Percentiles rank a stretch among this genome's conserved stretches.
Conservation (phyloP, 2,113 vertebrate genomes). For the Misgurnus mizolepis region DNA sequence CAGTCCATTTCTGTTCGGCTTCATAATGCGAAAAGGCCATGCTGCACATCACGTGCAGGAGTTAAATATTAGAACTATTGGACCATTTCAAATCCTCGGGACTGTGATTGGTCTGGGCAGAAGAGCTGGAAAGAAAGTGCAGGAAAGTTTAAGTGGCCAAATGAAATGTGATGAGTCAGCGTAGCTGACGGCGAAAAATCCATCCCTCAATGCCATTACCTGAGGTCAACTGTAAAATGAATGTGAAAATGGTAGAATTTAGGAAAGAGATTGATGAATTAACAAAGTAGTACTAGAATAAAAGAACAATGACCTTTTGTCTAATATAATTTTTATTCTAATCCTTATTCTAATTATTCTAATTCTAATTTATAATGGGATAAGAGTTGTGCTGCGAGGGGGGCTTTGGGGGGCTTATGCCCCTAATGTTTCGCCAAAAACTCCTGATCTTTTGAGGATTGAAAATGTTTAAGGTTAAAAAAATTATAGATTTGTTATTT, state of each 20-base stretch:
- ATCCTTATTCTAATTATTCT: not conserved
- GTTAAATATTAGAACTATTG: slow-evolving; percentile 11
- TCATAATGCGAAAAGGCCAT: slow-evolving; percentile 15
- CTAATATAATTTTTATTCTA: not conserved
- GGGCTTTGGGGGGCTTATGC: too few species aligned
- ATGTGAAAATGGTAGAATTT: not conserved
- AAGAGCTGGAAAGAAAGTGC: slow-evolving; percentile 3
- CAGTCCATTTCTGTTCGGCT: not conserved
- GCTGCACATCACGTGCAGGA: not conserved
- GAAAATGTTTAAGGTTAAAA: too few species aligned
- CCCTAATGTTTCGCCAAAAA: too few species aligned
- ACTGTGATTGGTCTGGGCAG: not conserved
- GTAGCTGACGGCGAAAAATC: slow-evolving; percentile 6
- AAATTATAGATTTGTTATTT: too few species aligned
- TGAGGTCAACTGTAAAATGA: slow-evolving; percentile 23
- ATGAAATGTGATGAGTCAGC: slow-evolving; percentile 16
- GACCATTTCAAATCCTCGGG: slow-evolving; percentile 7
- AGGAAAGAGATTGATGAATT: not conserved
- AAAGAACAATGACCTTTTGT: not conserved
- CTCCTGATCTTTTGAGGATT: too few species aligned
- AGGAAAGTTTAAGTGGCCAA: not conserved
- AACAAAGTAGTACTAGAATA: too few species aligned
- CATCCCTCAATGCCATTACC: slow-evolving; percentile 10
- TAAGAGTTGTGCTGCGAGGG: too few species aligned
- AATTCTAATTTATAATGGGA: not conserved